Evolutionary conservation across 2,888 invertebrate species (phyloP).

Genomic region (Tricholauxania praeusta): DNA sequence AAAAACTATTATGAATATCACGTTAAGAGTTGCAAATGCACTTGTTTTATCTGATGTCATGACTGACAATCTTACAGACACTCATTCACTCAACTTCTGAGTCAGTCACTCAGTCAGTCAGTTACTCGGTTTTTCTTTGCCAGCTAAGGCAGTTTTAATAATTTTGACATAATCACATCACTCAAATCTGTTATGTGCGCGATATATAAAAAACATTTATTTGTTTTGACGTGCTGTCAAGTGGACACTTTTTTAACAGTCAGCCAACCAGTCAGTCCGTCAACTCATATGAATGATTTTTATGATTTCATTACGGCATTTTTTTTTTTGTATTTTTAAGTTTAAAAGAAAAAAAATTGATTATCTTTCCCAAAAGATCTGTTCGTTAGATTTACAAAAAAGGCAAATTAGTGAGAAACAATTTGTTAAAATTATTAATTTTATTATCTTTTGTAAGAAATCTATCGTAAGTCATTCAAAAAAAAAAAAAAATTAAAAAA

Average conservation of each 20-base stretch:
- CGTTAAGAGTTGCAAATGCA: constrained; percentile 20
- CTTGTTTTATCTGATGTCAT: constrained; percentile 32
- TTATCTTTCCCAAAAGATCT: constrained; percentile 24
- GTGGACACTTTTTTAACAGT: constrained; percentile 24
- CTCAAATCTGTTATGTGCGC: constrained; percentile 24
- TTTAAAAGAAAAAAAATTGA: neutral
- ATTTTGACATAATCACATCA: constrained; percentile 37
- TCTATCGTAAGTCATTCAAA: neutral
- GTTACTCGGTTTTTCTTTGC: constrained; percentile 4
- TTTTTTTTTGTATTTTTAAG: neutral
- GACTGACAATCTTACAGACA: constrained; percentile 22
- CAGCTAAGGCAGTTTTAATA: constrained; percentile 16
- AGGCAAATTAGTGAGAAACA: constrained; percentile 10
- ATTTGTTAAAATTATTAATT: neutral
- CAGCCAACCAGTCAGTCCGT: neutral
- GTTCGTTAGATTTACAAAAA: neutral
- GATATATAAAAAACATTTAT: neutral
- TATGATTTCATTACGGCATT: constrained; percentile 8
- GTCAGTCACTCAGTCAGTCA: neutral
- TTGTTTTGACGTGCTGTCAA: constrained; percentile 34
- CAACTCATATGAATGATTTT: constrained; percentile 18
- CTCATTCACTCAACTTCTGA: neutral
- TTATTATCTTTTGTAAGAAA: neutral
- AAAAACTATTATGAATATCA: constrained; percentile 4
- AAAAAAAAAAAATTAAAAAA: neutral